Percentiles rank a stretch among this genome's conserved stretches.
phyloP scores from a whole-genome alignment of 2,888 invertebrate species.

The Epirrhoe alternata region DNA sequence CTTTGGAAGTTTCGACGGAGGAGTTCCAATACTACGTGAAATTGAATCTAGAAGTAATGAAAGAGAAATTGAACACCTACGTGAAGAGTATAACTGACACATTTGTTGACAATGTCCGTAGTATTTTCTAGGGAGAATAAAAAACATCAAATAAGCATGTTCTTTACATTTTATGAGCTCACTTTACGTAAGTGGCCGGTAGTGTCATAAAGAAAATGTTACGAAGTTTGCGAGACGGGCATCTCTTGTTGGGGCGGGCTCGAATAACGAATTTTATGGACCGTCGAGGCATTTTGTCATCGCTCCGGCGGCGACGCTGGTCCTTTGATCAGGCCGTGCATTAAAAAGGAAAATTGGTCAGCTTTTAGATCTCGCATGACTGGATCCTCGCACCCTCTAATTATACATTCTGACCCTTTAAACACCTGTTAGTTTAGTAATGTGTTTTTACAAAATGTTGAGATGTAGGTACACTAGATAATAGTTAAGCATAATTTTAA shows the following conservation, averaged over 20 bases:
- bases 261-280: constrained; percentile 68
- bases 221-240: constrained; percentile 36
- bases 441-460: not conserved
- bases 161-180: constrained; percentile 27
- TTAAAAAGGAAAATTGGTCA: constrained; percentile 77
- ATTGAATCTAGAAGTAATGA: constrained; percentile 53
- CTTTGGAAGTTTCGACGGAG: constrained; percentile 53
- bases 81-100: constrained; percentile 51
- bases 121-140: constrained; percentile 46
- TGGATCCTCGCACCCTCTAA: constrained; percentile 52
- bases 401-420: constrained; percentile 26
- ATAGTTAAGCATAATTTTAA: not conserved
- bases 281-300: constrained; percentile 63
- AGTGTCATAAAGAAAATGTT: constrained; percentile 42
- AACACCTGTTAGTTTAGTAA: constrained; percentile 14
- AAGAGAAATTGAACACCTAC: constrained; percentile 49
- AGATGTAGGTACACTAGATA: not conserved
- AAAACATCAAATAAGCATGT: constrained; percentile 20
- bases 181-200: constrained; percentile 30
- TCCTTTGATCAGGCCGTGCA: constrained; percentile 76
- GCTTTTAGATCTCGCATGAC: constrained; percentile 62
- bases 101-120: constrained; percentile 50
- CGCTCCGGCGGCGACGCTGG: constrained; percentile 58
- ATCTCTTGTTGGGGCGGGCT: constrained; percentile 47
- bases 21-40: constrained; percentile 57